Percentiles rank a stretch among this genome's conserved stretches.
Evolutionary conservation across 2,113 vertebrate genomes (phyloP).

Genomic region (Sander lucioperca): DNA sequence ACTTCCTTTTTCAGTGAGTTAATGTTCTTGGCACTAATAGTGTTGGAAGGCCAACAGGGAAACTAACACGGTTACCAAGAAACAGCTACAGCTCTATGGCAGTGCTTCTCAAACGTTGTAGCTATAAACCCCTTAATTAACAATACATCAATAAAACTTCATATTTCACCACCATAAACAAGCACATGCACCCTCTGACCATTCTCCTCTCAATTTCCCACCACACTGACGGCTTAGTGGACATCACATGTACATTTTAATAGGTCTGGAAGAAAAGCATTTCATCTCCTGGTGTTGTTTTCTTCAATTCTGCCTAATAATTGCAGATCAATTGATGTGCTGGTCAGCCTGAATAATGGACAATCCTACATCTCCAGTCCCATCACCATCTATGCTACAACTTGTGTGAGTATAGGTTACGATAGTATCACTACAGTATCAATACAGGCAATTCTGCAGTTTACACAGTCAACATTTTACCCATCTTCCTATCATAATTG

Average conservation of each 20-base stretch:
- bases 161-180: neutral
- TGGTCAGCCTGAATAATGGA: slow-evolving; percentile 92
- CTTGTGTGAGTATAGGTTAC: slow-evolving; percentile 90
- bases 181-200: neutral
- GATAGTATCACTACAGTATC: neutral
- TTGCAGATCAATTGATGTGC: slow-evolving; percentile 90
- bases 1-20: slow-evolving; percentile 22
- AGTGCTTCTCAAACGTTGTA: neutral
- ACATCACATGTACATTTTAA: neutral
- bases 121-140: neutral
- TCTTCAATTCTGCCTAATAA: slow-evolving; percentile 11
- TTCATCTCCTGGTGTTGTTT: slow-evolving; percentile 44
- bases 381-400: slow-evolving; percentile 88
- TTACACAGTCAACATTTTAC: neutral
- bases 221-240: neutral
- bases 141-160: neutral
- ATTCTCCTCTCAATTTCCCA: neutral
- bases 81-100: too few species aligned
- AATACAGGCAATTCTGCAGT: neutral
- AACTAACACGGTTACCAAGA: slow-evolving; percentile 3
- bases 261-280: neutral
- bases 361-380: slow-evolving; percentile 90
- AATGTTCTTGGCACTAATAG: slow-evolving; percentile 1
- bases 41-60: neutral
- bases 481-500: neutral